Conservation (phyloP, 2,113 vertebrate genomes). For the Nerophis ophidion region DNA sequence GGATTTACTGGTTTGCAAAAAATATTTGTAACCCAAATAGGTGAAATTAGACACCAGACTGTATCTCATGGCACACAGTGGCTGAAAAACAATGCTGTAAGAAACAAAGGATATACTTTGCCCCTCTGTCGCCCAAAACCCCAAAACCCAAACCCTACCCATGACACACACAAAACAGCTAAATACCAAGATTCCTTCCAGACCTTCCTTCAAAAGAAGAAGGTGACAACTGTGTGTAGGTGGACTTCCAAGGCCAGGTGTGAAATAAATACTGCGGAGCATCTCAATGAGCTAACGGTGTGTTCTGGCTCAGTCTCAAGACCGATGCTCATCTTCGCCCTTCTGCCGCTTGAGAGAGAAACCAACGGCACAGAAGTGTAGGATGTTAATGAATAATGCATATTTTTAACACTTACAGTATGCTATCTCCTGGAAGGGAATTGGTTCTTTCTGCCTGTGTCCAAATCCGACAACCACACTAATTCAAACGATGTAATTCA, state of each 20-base stretch:
- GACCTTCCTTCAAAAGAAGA: constrained; percentile 38
- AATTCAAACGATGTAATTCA: constrained; percentile 12
- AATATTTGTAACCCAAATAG: too few species aligned
- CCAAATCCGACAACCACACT: constrained; percentile 3
- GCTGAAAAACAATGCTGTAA: too few species aligned
- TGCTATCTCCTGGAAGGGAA: neutral
- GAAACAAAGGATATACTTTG: too few species aligned
- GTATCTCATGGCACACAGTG: too few species aligned
- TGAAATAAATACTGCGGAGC: constrained; percentile 39
- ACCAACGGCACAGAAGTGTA: neutral
- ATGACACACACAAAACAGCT: neutral
- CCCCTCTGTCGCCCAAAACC: too few species aligned
- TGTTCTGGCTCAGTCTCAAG: constrained; percentile 7
- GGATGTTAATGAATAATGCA: constrained; percentile 1
- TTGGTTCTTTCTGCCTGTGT: neutral
- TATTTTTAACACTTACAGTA: neutral
- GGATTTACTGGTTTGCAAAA: too few species aligned
- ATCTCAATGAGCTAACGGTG: constrained; percentile 27
- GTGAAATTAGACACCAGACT: too few species aligned
- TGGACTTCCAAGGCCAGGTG: constrained; percentile 27
- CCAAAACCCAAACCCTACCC: too few species aligned
- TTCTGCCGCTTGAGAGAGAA: constrained; percentile 1
- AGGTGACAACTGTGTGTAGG: constrained; percentile 41
- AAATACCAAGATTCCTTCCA: constrained; percentile 36
- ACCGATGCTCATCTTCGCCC: neutral